phyloP scores from a whole-genome alignment of 2,888 invertebrate genomes.

The Lucinisca nassula region DNA sequence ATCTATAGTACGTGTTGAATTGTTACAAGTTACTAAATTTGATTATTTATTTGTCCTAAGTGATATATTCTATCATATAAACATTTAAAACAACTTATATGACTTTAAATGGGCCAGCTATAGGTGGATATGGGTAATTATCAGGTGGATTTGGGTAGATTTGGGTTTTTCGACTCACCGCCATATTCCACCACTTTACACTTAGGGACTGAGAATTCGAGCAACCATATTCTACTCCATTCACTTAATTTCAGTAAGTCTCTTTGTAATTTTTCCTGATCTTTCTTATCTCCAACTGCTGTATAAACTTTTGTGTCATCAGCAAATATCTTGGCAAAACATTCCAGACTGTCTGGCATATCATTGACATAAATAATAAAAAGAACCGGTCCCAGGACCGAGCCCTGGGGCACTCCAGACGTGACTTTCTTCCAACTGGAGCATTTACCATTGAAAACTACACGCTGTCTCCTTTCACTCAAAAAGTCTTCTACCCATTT shows the following conservation, averaged over 20 bases:
- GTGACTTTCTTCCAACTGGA: conserved; percentile 28
- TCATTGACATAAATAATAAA: conserved; percentile 7
- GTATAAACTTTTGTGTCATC: conserved; percentile 28
- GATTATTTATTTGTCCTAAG: no score
- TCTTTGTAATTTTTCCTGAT: neutral
- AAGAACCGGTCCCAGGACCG: conserved; percentile 22
- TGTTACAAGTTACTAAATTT: no score
- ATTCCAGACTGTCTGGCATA: conserved; percentile 2
- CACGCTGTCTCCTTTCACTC: neutral
- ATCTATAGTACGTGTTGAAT: no score
- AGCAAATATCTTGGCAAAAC: conserved; percentile 21
- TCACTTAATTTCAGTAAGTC: neutral
- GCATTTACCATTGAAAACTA: conserved; percentile 5
- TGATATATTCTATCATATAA: no score
- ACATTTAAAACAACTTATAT: no score
- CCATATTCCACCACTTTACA: conserved; percentile 19
- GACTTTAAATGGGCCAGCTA: no score
- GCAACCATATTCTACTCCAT: conserved; percentile 11
- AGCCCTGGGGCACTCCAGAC: conserved; percentile 23
- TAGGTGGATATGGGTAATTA: no score
- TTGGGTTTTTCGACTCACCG: no score
- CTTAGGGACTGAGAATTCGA: conserved; percentile 2
- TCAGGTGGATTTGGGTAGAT: no score
- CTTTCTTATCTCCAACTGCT: neutral
- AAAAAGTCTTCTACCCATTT: conserved; percentile 22